Base-by-base conservation (phyloP, 2,888 invertebrate genomes). In the Eristalinus aeneus region DNA sequence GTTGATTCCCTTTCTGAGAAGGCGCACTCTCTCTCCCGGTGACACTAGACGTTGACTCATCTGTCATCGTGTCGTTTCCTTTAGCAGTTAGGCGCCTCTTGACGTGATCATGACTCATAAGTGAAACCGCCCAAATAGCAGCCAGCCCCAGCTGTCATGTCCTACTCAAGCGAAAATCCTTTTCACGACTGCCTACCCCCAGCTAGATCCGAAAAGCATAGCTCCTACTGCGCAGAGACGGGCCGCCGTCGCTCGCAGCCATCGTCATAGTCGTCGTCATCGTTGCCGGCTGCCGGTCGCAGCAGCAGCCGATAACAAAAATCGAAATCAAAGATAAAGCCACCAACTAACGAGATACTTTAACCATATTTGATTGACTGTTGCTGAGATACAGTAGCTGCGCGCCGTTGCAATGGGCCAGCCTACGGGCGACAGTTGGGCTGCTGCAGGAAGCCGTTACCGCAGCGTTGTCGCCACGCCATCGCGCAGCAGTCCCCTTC, bases 341-440 rank as follows among this genome's bases (percentile, higher is more conserved):
- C 27, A 71, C 69, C 60, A 73, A 69, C 85, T 85, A 85, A 85
- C 85, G 81, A 81, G 85, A 69, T 77, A 64, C 64, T 76, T 68
- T 85, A 85, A 80, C 85, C 85, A 85, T 85, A 85, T 85, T 77
- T 69, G 80, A 85, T 80, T 85, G 80, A 80, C 80, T 80, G 8
- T 65, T 76, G 36, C 80, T 63, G 63, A 36, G 68, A 69, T 56
- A 56, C 53, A 64, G 53, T 60, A 76, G 36, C 72, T 56, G n/a
- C 23, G 11, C 39, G 23, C 32, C 32, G 39, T 71, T 65, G 64
- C 79, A 67, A 74, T 68, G 60, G 60, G 23, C 54, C 75, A 71
- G 81, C 65, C 65, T 58, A 39, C 22, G 1, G 61, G 60, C 46
- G 46, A 53, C 61, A 31, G 16, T 31, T 64, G 12, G 63, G 27